phyloP scores from a whole-genome alignment of 2,113 vertebrate genomes.

The Thomomys bottae region DNA sequence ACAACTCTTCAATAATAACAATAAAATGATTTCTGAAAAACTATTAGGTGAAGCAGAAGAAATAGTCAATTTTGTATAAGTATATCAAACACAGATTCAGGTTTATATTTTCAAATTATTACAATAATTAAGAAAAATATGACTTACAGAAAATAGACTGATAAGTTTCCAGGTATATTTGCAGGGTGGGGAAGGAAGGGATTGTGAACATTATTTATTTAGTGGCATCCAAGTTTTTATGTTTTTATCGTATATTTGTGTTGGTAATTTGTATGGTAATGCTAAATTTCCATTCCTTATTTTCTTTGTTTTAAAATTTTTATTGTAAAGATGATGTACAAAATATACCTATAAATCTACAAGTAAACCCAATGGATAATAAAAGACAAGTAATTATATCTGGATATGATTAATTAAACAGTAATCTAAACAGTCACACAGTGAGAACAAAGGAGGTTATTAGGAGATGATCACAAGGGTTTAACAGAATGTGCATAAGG shows the following conservation, averaged over 20 bases:
- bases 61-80: not conserved
- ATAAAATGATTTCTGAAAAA: not conserved
- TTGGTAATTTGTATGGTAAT: too few relatives aligned
- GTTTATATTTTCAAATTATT: not conserved
- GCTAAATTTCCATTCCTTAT: not conserved
- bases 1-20: not conserved
- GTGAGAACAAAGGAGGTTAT: too few relatives aligned
- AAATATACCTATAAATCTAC: too few relatives aligned
- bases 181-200: not conserved
- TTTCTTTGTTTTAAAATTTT: not conserved
- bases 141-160: not conserved
- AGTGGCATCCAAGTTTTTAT: not conserved
- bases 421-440: too few relatives aligned
- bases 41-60: not conserved
- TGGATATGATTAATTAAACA: too few relatives aligned
- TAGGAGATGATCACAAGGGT: too few relatives aligned
- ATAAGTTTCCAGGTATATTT: fast-evolving
- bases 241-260: not conserved
- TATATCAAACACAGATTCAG: not conserved
- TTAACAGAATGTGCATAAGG: too few relatives aligned
- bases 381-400: too few relatives aligned
- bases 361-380: too few relatives aligned
- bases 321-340: too few relatives aligned
- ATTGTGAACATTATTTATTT: too few relatives aligned
- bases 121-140: not conserved